phyloP scores from a whole-genome alignment of 2,888 invertebrate genomes.

The Polylopha cassiicola region DNA sequence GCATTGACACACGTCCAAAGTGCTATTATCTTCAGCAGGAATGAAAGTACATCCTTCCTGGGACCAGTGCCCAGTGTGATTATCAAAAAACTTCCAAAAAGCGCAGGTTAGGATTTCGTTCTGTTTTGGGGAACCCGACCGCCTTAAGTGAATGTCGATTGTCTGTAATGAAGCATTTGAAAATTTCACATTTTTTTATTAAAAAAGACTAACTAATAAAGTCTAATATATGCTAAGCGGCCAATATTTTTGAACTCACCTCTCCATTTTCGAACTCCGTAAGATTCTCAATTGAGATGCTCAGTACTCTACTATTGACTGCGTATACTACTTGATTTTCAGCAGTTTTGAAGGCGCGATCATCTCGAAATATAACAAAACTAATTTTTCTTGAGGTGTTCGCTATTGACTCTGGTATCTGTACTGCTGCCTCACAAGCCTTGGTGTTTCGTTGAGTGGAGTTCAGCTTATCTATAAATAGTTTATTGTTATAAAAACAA shows the following conservation, averaged over 20 bases:
- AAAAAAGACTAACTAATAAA: too few species aligned
- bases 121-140: slow-evolving; percentile 36
- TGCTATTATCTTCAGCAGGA: slow-evolving; percentile 37
- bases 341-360: slow-evolving; percentile 53
- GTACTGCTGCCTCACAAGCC: slow-evolving; percentile 59
- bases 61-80: slow-evolving; percentile 70
- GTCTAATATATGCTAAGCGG: too few species aligned
- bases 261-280: slow-evolving; percentile 52
- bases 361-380: slow-evolving; percentile 68
- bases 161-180: slow-evolving; percentile 41
- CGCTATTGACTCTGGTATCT: slow-evolving; percentile 52
- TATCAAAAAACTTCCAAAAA: slow-evolving; percentile 73
- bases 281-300: slow-evolving; percentile 59
- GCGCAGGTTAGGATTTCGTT: slow-evolving; percentile 66
- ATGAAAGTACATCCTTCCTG: slow-evolving; percentile 70
- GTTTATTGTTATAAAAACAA: too few species aligned
- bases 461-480: neutral
- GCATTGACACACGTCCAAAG: slow-evolving; percentile 71
- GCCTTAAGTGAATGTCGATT: slow-evolving; percentile 60
- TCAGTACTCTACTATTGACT: slow-evolving; percentile 71
- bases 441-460: slow-evolving; percentile 44
- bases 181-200: too few species aligned
- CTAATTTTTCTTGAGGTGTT: slow-evolving; percentile 50
- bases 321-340: slow-evolving; percentile 23
- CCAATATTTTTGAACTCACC: too few species aligned